Conservation (phyloP, 2,888 invertebrate species). For the Oxyteleia sp. region DNA sequence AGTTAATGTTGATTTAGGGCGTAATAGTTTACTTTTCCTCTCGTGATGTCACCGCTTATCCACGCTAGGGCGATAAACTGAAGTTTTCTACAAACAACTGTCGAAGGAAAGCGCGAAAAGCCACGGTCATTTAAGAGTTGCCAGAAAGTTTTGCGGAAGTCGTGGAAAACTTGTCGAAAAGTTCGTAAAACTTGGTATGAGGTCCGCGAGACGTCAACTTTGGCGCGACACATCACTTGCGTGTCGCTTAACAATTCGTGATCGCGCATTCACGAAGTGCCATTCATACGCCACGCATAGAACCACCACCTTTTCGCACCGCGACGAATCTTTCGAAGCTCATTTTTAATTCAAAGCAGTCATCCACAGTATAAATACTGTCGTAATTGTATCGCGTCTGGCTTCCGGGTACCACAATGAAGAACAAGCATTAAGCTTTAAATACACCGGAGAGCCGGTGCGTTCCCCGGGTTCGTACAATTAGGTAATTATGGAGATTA, state of each 20-base stretch:
- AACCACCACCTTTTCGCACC: not conserved
- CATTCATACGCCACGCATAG: slow-evolving; percentile 15
- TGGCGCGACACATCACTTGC: slow-evolving; percentile 7
- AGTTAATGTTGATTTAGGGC: too few species aligned
- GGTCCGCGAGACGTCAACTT: slow-evolving; percentile 21
- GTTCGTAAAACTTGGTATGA: slow-evolving; percentile 23
- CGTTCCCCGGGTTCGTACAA: slow-evolving; percentile 17
- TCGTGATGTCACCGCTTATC: too few species aligned
- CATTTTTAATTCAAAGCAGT: slow-evolving; percentile 18
- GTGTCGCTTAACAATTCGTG: slow-evolving; percentile 8
- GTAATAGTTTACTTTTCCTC: too few species aligned
- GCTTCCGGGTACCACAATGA: slow-evolving; percentile 15
- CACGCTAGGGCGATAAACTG: too few species aligned
- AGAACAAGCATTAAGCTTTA: slow-evolving; percentile 37
- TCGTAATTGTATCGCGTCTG: slow-evolving; percentile 25
- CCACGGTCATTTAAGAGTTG: not conserved
- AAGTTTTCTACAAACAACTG: too few species aligned
- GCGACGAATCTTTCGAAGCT: not conserved
- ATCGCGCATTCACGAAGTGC: slow-evolving; percentile 12
- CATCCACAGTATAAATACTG: slow-evolving; percentile 26
- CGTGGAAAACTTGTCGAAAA: slow-evolving; percentile 3
- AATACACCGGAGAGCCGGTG: slow-evolving; percentile 22
- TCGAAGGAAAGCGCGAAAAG: not conserved
- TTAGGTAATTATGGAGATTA: slow-evolving; percentile 55
- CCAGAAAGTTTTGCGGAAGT: not conserved